Evolutionary conservation across 2,113 vertebrate genomes (phyloP).

Genomic region (Castor canadensis): DNA sequence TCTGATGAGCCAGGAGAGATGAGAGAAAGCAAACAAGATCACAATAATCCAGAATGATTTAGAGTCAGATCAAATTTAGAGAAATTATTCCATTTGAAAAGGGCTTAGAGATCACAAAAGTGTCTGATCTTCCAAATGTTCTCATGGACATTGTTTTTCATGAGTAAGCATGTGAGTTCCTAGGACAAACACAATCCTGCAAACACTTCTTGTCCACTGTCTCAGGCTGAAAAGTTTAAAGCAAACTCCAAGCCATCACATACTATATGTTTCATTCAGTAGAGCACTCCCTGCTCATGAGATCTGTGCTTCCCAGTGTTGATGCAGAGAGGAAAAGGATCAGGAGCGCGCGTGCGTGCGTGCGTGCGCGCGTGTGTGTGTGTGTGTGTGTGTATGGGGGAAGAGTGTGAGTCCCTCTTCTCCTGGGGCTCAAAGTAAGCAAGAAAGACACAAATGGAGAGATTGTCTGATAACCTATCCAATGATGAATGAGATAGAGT

Average conservation of each 20-base stretch:
- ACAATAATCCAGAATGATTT: background rate
- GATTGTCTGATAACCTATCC: background rate
- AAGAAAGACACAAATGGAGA: background rate
- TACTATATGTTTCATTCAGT: background rate
- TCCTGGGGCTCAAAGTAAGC: background rate
- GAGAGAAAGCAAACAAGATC: background rate
- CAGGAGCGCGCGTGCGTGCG: too few species aligned
- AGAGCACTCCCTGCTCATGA: background rate
- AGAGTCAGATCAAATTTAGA: background rate
- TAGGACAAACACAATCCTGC: background rate
- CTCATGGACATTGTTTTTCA: background rate
- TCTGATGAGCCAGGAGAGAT: background rate
- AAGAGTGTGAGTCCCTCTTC: background rate
- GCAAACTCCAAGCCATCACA: background rate
- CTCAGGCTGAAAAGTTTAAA: background rate
- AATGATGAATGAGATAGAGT: background rate
- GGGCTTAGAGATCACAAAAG: background rate
- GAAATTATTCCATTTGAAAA: background rate
- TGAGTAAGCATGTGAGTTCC: background rate
- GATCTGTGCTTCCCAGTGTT: background rate
- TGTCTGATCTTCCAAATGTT: background rate
- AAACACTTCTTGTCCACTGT: background rate
- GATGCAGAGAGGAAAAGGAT: background rate
- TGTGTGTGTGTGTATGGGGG: too few species aligned
- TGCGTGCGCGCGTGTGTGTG: too few species aligned